Conservation (phyloP, 1,140 invertebrate species). For the Brachionus angularis region DNA sequence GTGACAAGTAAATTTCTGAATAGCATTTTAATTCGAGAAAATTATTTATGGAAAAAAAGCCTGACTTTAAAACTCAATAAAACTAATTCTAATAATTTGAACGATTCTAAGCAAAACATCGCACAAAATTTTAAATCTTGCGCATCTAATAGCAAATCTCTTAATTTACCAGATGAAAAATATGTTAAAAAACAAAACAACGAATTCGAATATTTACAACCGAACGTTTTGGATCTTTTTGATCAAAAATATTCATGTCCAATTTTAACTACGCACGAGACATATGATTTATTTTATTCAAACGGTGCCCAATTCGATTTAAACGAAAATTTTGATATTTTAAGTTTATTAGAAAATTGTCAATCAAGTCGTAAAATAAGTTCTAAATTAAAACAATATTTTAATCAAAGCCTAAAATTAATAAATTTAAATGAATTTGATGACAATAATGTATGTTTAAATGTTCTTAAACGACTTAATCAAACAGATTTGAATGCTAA, state of each 20-base stretch:
- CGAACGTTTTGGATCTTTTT: background rate
- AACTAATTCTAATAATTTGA: background rate
- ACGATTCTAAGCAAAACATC: too few species aligned
- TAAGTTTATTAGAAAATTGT: too few species aligned
- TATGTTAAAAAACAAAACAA: background rate
- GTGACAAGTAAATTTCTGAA: slow-evolving; percentile 14
- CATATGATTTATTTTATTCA: slow-evolving; percentile 17
- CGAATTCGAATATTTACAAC: background rate
- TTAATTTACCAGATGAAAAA: background rate
- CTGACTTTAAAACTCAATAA: background rate
- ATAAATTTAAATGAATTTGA: slow-evolving; percentile 12
- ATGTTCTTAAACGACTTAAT: slow-evolving; percentile 17
- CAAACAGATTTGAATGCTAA: background rate
- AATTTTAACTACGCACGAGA: slow-evolving; percentile 11
- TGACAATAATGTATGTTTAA: slow-evolving; percentile 19
- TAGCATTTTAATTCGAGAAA: background rate
- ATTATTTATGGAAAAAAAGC: slow-evolving; percentile 17
- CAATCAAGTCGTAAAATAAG: too few species aligned
- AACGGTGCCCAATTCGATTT: background rate
- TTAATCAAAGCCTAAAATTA: slow-evolving; percentile 11
- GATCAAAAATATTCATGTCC: slow-evolving; percentile 32
- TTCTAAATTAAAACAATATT: background rate
- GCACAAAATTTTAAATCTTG: too few species aligned
- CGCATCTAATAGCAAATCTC: too few species aligned
- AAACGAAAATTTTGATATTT: background rate